Evolutionary conservation across 1,140 invertebrate genomes (phyloP), one percentile per base, ranked within the genome.

Genomic region (Calliphora vicina): DNA sequence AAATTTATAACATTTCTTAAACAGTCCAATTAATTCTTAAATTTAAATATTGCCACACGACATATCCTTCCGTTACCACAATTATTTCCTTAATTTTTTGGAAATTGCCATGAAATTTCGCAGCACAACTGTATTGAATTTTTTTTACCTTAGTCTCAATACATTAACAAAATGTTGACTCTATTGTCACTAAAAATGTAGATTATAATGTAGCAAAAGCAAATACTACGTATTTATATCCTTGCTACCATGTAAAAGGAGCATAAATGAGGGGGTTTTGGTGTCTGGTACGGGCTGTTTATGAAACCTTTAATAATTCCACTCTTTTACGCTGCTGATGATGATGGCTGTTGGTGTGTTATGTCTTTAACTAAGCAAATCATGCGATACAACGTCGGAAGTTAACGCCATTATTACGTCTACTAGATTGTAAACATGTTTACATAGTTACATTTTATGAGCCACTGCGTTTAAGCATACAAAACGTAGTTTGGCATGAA

Each of bases 391-490:
- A 6, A 67, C 61, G 5, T 67, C 20, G 61, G 9, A 67, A 67
- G 61, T 67, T 23, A 67, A 67, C 61, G 61, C 61, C 61, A 67
- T 67, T 67, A 67, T 67, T 67, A 67, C 23, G 61, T 67, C 23
- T 23, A 67, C 61, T 20, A 67, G 61, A 67, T 67, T 67, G 61
- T 67, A 67, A 67, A 67, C 61, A 67, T 67, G 61, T 67, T 67
- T 67, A 67, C 61, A 67, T 23, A 67, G 61, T 67, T 67, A 67
- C 61, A 67, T 67, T 67, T 67, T 67, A 67, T 67, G 61, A 67
- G 61, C n/a, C 61, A 67, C 20, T 67, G 61, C 50, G 15, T 15
- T 23, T 23, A 67, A 67, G 57, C 61, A 23, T 10, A 67, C n/a
- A 23, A 67, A 67, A 67, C n/a, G 20, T 23, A 25, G n/a, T 67